Evolutionary conservation across 2,113 vertebrate species (phyloP), one percentile per base, ranked within the genome.

Genomic region (Lagopus muta): DNA sequence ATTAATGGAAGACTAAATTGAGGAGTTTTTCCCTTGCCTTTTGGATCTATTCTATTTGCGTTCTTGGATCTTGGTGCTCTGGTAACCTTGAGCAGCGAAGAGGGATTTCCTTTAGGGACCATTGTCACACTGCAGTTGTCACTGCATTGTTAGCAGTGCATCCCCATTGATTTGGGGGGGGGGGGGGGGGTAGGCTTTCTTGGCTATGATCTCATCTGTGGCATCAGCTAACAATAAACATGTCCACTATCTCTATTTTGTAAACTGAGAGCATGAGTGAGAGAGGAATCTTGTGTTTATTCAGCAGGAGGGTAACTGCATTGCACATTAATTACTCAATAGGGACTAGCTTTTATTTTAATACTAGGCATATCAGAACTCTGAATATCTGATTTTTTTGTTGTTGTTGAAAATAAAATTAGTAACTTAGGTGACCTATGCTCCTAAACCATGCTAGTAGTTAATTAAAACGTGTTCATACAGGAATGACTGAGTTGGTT

Each of bases 381-480:
- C 81, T 11, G 4, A 25, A 6, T 20, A 15, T 1, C 2, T 17
- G 54, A 6, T 15, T 52, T 42, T 83, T 94, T 80, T 88, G 3
- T 70, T 88, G 3, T 62, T 88, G 3, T 62, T 71, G 30, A n/a
- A 48, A 85, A 76, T 17, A 78, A 78, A 72, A 65, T 11, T 4
- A 65, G 43, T 78, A 86, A 66, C 6, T 34, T 72, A 13, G 3
- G 52, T 82, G 83, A 89, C 81, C 70, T 82, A 2, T 72, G 78
- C 21, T 90, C 83, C 54, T 36, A 79, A 92, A 82, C 18, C 2
- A 0, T 82, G 65, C 71, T 75, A 79, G 58, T 89, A 88, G 92
- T 67, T 93, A 75, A 95, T 92, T 92, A 96, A 87, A 86, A 82
- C 70, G 45, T 87, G 47, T 72, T 88, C 73, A 75, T 88, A 88